These are phyloP conservation scores for Dimorphilus gyrociliatus DNA, from an alignment of 2,888 invertebrate species.

Conservation along the genomic window DNA sequence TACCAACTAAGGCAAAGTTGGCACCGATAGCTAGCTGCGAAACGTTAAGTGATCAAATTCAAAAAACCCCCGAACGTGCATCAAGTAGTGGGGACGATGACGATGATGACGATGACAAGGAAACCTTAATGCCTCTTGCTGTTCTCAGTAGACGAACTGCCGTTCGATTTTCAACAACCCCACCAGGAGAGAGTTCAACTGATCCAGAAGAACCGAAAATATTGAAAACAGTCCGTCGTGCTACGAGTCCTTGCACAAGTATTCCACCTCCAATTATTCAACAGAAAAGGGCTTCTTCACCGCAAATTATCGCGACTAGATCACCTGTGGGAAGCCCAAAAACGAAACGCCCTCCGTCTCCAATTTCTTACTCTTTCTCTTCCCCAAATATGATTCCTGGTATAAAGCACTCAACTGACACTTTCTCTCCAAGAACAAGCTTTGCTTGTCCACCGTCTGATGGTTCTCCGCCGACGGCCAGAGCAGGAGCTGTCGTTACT, in stretches of 20 bases:
- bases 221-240: slow-evolving; percentile 9
- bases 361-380: slow-evolving; percentile 33
- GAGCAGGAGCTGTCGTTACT: slow-evolving; percentile 76
- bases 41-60: no score
- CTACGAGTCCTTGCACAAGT: slow-evolving; percentile 7
- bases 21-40: slow-evolving; percentile 38
- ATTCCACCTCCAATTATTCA: slow-evolving; percentile 1
- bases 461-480: slow-evolving; percentile 38
- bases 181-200: slow-evolving; percentile 6
- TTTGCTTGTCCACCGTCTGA: slow-evolving; percentile 36
- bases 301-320: slow-evolving; percentile 1
- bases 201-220: neutral
- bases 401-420: slow-evolving; percentile 15
- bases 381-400: slow-evolving; percentile 33
- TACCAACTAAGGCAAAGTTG: slow-evolving; percentile 20
- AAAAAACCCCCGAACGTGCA: no score
- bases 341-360: slow-evolving; percentile 26
- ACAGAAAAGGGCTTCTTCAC: neutral
- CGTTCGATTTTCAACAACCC: no score
- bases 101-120: slow-evolving; percentile 11
- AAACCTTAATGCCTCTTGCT: slow-evolving; percentile 4
- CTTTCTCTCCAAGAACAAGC: slow-evolving; percentile 45
- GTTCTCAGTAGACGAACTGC: no score
- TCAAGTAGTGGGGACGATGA: no score
- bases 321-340: slow-evolving; percentile 19